Evolutionary conservation across 2,113 vertebrate species (phyloP).

Genomic region (Eptesicus fuscus): DNA sequence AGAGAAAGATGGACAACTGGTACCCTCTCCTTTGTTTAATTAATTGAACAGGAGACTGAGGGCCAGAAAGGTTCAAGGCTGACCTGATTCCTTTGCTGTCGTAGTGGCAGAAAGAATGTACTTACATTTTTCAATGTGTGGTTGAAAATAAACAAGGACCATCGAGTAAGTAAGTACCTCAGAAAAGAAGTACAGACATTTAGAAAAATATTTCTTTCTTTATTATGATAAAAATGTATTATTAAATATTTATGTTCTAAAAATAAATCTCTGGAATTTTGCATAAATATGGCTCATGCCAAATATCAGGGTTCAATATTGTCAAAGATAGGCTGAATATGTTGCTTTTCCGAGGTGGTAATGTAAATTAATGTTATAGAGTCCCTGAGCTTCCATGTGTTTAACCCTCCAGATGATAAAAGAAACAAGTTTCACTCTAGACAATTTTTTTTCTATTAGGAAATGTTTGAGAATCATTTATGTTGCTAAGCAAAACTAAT

Average conservation of each 20-base stretch:
- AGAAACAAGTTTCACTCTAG: background rate
- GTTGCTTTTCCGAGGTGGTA: background rate
- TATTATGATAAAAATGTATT: background rate
- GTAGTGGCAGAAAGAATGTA: background rate
- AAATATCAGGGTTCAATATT: background rate
- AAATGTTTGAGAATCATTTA: background rate
- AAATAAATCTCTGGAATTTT: background rate
- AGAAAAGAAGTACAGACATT: conserved; percentile 42
- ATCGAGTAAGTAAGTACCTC: background rate
- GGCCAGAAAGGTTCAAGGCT: background rate
- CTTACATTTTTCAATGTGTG: conserved; percentile 14
- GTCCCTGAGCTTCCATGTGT: background rate
- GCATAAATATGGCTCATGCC: background rate
- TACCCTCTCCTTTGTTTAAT: background rate
- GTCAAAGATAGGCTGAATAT: background rate
- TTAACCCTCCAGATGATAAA: background rate
- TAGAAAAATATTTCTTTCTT: background rate
- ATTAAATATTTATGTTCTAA: background rate
- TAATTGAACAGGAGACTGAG: background rate
- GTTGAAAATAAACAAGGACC: conserved; percentile 51
- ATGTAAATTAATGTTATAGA: background rate
- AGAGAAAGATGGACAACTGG: background rate
- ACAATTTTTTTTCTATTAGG: background rate
- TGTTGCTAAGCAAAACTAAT: background rate
- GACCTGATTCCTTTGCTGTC: background rate